These are phyloP conservation scores for Rapana venosa DNA, from an alignment of 2,888 invertebrate genomes.

Conservation along the genomic window DNA sequence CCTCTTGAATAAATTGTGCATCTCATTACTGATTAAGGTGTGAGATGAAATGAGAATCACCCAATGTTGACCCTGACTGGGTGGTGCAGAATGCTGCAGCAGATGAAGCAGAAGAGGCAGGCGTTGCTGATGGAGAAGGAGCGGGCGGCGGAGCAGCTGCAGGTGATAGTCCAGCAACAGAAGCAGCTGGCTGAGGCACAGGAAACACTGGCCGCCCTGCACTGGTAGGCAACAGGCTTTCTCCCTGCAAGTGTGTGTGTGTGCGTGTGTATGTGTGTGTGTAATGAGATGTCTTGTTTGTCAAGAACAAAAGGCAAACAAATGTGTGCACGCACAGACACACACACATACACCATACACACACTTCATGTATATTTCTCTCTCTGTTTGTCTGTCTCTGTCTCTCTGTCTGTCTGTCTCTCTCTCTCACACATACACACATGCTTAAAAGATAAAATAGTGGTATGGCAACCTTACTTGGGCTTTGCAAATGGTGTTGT, in stretches of 20 bases:
- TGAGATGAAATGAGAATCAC: too few species aligned
- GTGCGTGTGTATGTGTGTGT: too few species aligned
- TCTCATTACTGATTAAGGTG: too few species aligned
- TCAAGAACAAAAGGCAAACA: too few species aligned
- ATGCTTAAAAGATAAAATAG: too few species aligned
- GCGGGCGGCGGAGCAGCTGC: not conserved
- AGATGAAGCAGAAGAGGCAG: not conserved
- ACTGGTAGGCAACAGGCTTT: conserved; percentile 1
- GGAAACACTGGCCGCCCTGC: not conserved
- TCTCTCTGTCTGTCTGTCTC: not conserved
- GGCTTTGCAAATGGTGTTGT: too few species aligned
- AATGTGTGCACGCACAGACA: too few species aligned
- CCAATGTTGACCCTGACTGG: too few species aligned
- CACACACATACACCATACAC: too few species aligned
- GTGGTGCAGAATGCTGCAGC: not conserved
- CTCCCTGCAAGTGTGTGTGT: not conserved
- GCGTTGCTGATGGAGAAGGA: not conserved
- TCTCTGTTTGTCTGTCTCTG: not conserved
- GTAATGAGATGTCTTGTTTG: too few species aligned
- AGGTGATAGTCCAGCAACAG: not conserved
- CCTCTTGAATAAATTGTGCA: too few species aligned
- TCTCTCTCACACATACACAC: not conserved
- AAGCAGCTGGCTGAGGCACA: conserved; percentile 12
- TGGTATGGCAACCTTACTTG: too few species aligned
- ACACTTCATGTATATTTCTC: not conserved